Conservation (phyloP, 2,888 invertebrate genomes). For the Hololepta plana region DNA sequence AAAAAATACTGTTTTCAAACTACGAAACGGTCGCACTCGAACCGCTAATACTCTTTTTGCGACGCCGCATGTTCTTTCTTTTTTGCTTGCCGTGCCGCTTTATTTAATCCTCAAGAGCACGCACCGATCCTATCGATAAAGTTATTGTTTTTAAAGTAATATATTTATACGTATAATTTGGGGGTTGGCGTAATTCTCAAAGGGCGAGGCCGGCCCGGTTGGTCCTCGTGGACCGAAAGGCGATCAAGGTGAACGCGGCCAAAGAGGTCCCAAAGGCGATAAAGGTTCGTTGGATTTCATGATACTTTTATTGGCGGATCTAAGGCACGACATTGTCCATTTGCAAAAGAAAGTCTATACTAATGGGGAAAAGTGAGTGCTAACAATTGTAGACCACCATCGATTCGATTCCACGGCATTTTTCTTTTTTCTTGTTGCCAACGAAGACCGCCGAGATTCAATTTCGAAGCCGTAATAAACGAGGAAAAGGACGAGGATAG, state of each 20-base stretch:
- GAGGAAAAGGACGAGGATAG: constrained; percentile 34
- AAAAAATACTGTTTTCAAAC: no score
- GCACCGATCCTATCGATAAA: no score
- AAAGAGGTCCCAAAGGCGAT: constrained; percentile 38
- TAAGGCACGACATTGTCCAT: constrained; percentile 42
- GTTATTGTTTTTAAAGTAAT: no score
- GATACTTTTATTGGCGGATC: constrained; percentile 42
- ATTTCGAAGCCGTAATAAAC: constrained; percentile 37
- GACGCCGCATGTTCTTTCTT: no score
- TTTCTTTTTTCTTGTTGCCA: no score
- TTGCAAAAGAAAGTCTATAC: constrained; percentile 38
- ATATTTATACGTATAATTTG: no score
- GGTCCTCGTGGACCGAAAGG: constrained; percentile 45
- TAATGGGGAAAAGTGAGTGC: constrained; percentile 34
- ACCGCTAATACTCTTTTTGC: no score
- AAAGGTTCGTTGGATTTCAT: constrained; percentile 44
- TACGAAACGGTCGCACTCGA: no score
- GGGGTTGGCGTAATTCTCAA: no score
- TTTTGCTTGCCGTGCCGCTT: no score
- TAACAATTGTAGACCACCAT: background rate
- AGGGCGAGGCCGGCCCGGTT: constrained; percentile 43
- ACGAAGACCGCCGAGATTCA: constrained; percentile 39
- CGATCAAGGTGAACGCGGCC: constrained; percentile 35
- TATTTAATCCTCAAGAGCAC: no score
- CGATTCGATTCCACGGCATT: no score